These are phyloP conservation scores for Porites australiensis DNA, from an alignment of 64 coral and sea anemone species.

Conservation along the genomic window DNA sequence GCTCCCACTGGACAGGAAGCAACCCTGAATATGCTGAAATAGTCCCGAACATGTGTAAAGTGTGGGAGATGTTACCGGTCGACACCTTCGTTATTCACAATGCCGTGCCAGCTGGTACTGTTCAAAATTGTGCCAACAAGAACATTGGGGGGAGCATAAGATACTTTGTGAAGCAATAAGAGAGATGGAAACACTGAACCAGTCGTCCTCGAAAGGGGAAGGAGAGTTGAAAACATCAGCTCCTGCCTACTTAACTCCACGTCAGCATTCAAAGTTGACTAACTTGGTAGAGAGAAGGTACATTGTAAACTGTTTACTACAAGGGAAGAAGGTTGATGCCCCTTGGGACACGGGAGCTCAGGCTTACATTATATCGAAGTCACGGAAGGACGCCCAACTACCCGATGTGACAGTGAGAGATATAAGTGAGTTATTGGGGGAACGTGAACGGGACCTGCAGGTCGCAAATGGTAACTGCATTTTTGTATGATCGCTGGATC, in stretches of 20 bases:
- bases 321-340: slow-evolving; percentile 34
- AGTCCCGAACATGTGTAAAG: slow-evolving; percentile 10
- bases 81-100: background rate
- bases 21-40: background rate
- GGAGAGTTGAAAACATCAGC: background rate
- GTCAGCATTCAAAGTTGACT: background rate
- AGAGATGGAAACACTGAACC: background rate
- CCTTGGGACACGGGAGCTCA: slow-evolving; percentile 49
- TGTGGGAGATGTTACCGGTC: background rate
- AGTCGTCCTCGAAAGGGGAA: background rate
- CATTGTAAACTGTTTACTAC: background rate
- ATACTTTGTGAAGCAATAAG: background rate
- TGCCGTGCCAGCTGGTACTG: background rate
- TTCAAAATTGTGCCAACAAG: background rate
- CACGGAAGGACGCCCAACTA: slow-evolving; percentile 8
- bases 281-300: background rate
- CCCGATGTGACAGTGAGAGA: slow-evolving; percentile 21
- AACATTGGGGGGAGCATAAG: background rate
- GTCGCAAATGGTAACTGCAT: slow-evolving; percentile 8
- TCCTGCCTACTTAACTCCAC: background rate
- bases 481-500: too few species aligned
- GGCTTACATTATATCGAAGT: slow-evolving; percentile 35
- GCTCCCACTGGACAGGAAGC: background rate
- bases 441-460: slow-evolving; percentile 14
- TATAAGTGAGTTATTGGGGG: slow-evolving; percentile 14